These are phyloP conservation scores for Hiodon tergisus DNA, from an alignment of 2,113 vertebrate genomes.

Conservation along the genomic window DNA sequence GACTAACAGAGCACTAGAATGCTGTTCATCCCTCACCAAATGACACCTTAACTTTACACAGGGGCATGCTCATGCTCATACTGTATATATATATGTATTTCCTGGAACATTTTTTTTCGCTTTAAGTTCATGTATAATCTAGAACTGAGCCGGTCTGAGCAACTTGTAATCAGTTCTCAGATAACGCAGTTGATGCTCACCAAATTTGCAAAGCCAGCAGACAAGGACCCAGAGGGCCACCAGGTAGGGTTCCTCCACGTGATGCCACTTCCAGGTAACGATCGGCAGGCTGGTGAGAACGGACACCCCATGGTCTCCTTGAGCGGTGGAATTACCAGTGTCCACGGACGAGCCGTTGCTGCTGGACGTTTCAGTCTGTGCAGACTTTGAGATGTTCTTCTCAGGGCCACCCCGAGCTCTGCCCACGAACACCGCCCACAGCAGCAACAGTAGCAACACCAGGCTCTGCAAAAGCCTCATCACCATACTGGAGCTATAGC, in stretches of 20 bases:
- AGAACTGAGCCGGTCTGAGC: no score
- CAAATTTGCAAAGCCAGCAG: slow-evolving; percentile 64
- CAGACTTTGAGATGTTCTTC: neutral
- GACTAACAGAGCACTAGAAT: no score
- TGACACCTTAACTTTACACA: no score
- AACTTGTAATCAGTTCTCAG: no score
- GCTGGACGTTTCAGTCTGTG: neutral
- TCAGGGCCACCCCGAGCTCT: neutral
- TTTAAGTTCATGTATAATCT: no score
- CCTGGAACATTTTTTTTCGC: no score
- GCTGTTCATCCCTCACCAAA: no score
- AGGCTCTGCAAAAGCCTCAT: slow-evolving; percentile 4
- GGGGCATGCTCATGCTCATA: no score
- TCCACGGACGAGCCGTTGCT: neutral
- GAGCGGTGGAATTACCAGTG: neutral
- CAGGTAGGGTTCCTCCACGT: slow-evolving; percentile 54
- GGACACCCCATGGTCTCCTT: slow-evolving; percentile 11
- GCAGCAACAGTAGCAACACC: neutral
- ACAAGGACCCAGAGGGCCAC: slow-evolving; percentile 65
- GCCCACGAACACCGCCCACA: neutral
- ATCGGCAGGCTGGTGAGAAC: slow-evolving; percentile 58
- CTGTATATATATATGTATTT: no score
- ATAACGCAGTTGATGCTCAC: slow-evolving; percentile 43
- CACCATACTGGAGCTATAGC: neutral
- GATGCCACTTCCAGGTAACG: slow-evolving; percentile 63